phyloP scores from a whole-genome alignment of 2,113 vertebrate genomes.

The Vireo altiloquus region DNA sequence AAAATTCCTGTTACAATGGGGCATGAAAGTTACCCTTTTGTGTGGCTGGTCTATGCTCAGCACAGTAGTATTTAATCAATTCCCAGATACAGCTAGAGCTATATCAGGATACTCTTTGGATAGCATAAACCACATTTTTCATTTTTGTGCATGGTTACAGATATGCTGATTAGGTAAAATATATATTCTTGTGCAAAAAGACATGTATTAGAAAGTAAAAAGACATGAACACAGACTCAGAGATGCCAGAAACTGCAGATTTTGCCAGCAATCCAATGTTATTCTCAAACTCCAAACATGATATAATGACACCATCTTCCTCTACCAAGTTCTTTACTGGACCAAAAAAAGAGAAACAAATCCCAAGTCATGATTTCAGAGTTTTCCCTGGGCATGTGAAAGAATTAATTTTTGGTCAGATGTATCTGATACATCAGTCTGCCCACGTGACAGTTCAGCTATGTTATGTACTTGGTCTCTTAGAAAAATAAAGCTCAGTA shows the following conservation, averaged over 20 bases:
- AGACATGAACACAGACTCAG: background rate
- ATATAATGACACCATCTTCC: background rate
- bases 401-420: background rate
- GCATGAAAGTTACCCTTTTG: background rate
- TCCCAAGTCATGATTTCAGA: background rate
- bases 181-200: background rate
- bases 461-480: background rate
- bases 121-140: background rate
- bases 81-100: background rate
- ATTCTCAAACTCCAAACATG: background rate
- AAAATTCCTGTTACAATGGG: background rate
- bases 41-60: background rate
- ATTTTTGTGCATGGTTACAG: background rate
- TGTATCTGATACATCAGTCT: background rate
- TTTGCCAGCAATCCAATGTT: background rate
- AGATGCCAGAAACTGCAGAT: background rate
- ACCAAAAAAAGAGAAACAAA: background rate
- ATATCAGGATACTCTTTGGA: background rate
- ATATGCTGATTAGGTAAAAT: constrained; percentile 12
- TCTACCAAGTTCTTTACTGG: background rate
- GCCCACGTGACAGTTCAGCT: background rate
- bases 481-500: background rate
- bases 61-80: background rate
- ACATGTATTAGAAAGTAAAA: background rate
- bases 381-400: fast-evolving